These are phyloP conservation scores for Sepiola atlantica DNA, from an alignment of 2,888 invertebrate species.

Conservation along the genomic window DNA sequence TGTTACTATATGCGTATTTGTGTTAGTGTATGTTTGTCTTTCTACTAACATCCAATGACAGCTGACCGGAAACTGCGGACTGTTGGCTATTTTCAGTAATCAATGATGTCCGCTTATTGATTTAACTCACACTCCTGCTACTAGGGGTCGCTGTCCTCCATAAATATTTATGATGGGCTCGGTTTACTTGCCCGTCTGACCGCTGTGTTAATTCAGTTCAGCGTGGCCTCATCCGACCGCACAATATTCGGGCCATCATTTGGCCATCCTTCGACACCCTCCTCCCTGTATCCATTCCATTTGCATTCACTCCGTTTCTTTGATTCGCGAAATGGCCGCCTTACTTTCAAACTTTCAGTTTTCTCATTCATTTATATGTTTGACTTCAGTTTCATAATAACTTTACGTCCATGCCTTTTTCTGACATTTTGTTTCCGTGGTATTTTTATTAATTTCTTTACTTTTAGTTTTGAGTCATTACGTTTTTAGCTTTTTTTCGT, in stretches of 20 bases:
- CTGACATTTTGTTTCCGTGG: neutral
- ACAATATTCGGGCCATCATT: neutral
- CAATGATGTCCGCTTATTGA: slow-evolving; percentile 32
- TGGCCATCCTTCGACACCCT: neutral
- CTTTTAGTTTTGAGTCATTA: too few relatives aligned
- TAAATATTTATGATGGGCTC: slow-evolving; percentile 32
- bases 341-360: neutral
- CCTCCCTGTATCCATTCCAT: neutral
- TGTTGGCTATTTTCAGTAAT: slow-evolving; percentile 11
- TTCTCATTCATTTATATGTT: too few relatives aligned
- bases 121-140: neutral
- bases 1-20: neutral
- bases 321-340: neutral
- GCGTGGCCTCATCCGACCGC: slow-evolving; percentile 32
- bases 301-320: neutral
- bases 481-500: too few relatives aligned
- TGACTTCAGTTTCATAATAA: too few relatives aligned
- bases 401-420: neutral
- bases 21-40: neutral
- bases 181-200: neutral
- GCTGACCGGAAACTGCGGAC: slow-evolving; percentile 32
- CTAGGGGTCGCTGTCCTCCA: slow-evolving; percentile 32
- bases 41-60: neutral
- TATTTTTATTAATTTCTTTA: neutral
- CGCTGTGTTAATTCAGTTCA: slow-evolving; percentile 19